These are phyloP conservation scores for Platynereis dumerilii DNA, from an alignment of 2,888 invertebrate genomes.

Conservation along the genomic window DNA sequence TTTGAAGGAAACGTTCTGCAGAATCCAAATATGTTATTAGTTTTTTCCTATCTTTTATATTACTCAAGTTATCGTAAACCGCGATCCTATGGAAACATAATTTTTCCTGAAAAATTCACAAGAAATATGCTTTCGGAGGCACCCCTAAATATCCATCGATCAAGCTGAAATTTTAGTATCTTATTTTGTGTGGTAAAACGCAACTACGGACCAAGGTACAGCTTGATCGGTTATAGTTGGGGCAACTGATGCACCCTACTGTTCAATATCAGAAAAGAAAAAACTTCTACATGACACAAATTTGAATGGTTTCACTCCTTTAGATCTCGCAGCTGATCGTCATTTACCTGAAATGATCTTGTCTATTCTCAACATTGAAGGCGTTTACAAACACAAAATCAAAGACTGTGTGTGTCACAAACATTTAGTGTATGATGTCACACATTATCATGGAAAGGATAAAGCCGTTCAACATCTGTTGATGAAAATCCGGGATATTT, in stretches of 20 bases:
- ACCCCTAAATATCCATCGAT: no score
- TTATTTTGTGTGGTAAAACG: no score
- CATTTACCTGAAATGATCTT: neutral
- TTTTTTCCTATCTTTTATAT: no score
- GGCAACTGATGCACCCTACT: neutral
- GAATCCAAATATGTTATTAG: no score
- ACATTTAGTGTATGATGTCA: neutral
- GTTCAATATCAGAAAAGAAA: no score
- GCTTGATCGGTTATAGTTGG: neutral
- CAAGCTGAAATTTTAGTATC: no score
- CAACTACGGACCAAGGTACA: neutral
- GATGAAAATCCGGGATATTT: no score
- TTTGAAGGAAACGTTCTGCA: no score
- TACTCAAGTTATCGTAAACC: no score
- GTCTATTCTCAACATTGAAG: neutral
- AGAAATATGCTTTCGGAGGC: neutral
- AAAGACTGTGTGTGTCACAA: conserved; percentile 8
- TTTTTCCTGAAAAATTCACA: no score
- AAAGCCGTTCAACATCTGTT: no score
- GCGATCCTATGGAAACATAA: no score
- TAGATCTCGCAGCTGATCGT: neutral
- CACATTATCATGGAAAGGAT: neutral
- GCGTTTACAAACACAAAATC: neutral
- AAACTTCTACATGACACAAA: neutral
- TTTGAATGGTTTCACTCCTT: neutral